These are phyloP conservation scores for Tenthredo mesomela DNA, from an alignment of 2,888 invertebrate species.

Conservation along the genomic window DNA sequence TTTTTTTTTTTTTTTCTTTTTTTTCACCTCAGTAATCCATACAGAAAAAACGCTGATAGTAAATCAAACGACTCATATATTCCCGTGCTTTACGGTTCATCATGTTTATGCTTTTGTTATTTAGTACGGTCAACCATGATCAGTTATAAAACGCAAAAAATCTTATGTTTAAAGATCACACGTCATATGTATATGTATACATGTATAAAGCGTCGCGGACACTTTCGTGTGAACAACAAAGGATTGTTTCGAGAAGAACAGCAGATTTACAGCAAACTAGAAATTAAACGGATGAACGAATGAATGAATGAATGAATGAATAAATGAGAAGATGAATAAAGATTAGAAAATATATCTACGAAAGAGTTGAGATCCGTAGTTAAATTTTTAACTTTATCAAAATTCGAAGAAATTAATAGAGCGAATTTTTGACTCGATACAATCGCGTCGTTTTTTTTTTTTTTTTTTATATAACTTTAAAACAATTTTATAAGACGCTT, in stretches of 20 bases:
- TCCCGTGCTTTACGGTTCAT: slow-evolving; percentile 12
- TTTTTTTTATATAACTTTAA: no score
- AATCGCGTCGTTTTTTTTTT: not conserved
- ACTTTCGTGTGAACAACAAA: slow-evolving; percentile 13
- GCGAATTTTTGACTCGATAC: not conserved
- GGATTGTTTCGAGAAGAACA: no score
- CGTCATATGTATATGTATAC: not conserved
- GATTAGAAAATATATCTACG: slow-evolving; percentile 40
- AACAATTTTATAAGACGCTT: not conserved
- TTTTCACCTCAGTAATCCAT: not conserved
- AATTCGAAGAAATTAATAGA: not conserved
- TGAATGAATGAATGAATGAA: not conserved
- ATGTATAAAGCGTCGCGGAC: not conserved
- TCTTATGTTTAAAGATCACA: not conserved
- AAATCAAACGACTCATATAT: slow-evolving; percentile 23
- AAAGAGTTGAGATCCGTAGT: not conserved
- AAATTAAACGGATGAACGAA: not conserved
- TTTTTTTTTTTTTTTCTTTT: no score
- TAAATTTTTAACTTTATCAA: slow-evolving; percentile 8
- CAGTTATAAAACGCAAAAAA: slow-evolving; percentile 2
- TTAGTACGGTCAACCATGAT: slow-evolving; percentile 45
- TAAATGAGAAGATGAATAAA: not conserved
- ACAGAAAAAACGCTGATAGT: not conserved
- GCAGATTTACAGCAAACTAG: not conserved
- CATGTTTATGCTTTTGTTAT: slow-evolving; percentile 12